A percentile compares a stretch with the other conserved stretches of the same genome.
Conservation (phyloP, 1,140 invertebrate genomes). For the Drosophila willistoni region DNA sequence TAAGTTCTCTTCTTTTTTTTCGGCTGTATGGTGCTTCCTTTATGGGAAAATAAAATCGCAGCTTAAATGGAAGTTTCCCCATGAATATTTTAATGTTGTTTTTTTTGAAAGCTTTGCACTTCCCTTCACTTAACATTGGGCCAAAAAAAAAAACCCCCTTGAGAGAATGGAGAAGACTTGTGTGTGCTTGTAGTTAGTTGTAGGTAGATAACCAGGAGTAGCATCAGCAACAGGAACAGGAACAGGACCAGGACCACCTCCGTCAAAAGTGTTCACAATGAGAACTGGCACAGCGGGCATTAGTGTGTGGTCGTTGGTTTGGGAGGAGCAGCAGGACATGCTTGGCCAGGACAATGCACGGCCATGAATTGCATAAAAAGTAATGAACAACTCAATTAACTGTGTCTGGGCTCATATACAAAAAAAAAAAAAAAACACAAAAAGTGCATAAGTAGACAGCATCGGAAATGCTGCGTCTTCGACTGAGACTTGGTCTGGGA, state of each 20-base stretch:
- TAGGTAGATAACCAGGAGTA: neutral
- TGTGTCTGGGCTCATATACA: constrained; percentile 22
- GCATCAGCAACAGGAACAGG: neutral
- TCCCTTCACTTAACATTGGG: neutral
- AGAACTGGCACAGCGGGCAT: constrained; percentile 28
- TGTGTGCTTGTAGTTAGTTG: neutral
- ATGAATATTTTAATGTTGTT: neutral
- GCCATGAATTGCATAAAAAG: constrained; percentile 75
- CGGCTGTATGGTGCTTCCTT: no score
- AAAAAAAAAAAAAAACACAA: constrained; percentile 1
- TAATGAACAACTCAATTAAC: constrained; percentile 75
- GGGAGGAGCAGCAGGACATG: constrained; percentile 66
- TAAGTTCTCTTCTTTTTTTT: no score
- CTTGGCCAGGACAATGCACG: constrained; percentile 60
- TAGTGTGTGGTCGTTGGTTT: constrained; percentile 10
- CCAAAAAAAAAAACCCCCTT: neutral
- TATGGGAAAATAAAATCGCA: neutral
- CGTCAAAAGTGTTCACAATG: constrained; percentile 4
- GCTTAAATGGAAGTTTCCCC: neutral
- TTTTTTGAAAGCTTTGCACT: neutral
- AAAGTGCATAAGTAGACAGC: constrained; percentile 59
- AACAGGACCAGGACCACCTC: constrained; percentile 39
- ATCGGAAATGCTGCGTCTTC: constrained; percentile 33
- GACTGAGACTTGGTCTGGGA: neutral
- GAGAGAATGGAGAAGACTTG: neutral